Percentiles rank a stretch among this genome's conserved stretches.
Evolutionary conservation across 2,888 invertebrate species (phyloP).

Genomic region (Leptodirus hochenwartii): DNA sequence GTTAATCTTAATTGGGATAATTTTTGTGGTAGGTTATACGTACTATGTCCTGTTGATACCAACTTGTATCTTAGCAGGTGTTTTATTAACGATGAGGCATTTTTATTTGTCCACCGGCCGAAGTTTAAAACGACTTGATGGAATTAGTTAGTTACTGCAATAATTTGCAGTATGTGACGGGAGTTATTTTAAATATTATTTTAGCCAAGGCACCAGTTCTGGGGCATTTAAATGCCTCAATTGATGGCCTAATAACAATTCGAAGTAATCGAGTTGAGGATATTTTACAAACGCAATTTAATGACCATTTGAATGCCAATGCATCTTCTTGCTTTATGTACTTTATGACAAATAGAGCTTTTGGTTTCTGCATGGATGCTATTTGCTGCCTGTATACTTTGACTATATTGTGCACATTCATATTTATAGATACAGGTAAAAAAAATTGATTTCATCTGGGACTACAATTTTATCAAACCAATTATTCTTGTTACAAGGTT

Average conservation of each 20-base stretch:
- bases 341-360: slow-evolving; percentile 17
- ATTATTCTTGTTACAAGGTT: neutral
- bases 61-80: slow-evolving; percentile 37
- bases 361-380: slow-evolving; percentile 20
- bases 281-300: slow-evolving; percentile 21
- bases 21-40: slow-evolving; percentile 48
- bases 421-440: slow-evolving; percentile 4
- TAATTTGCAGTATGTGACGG: neutral
- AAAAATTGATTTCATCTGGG: slow-evolving; percentile 4
- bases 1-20: slow-evolving; percentile 43
- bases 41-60: slow-evolving; percentile 50
- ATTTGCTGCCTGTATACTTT: slow-evolving; percentile 18
- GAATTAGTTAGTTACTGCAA: slow-evolving; percentile 20
- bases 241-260: slow-evolving; percentile 23
- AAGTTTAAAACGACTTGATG: slow-evolving; percentile 51
- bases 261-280: slow-evolving; percentile 21
- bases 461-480: neutral
- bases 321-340: slow-evolving; percentile 22
- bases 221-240: slow-evolving; percentile 23
- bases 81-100: slow-evolving; percentile 42
- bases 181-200: slow-evolving; percentile 8
- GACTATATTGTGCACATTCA: slow-evolving; percentile 15
- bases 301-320: slow-evolving; percentile 22
- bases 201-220: slow-evolving; percentile 24
- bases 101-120: slow-evolving; percentile 59